Evolutionary conservation across 2,113 vertebrate genomes (phyloP).

Genomic region (Elgaria multicarinata): DNA sequence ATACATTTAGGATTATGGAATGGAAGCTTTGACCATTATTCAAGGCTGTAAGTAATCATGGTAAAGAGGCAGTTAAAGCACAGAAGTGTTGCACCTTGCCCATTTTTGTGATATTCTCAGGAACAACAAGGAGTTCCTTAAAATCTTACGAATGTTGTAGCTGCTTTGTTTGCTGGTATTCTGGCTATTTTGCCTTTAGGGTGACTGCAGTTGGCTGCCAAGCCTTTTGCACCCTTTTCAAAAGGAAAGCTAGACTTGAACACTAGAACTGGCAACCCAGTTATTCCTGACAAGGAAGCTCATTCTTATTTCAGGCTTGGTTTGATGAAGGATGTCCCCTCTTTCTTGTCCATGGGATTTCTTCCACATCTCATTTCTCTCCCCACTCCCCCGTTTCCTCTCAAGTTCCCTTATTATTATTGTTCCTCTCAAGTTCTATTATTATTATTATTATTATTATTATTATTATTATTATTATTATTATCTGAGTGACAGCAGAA

Average conservation of each 20-base stretch:
- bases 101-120: neutral
- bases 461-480: too few species aligned
- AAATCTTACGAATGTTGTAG: neutral
- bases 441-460: too few species aligned
- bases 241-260: neutral
- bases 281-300: neutral
- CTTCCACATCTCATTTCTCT: fast-evolving
- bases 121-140: neutral
- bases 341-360: fast-evolving
- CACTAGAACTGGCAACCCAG: neutral
- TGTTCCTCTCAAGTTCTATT: too few species aligned
- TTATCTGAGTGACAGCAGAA: neutral
- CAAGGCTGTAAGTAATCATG: neutral
- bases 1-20: too few species aligned
- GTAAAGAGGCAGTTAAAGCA: neutral
- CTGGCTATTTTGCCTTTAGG: neutral
- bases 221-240: neutral
- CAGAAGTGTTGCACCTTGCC: neutral
- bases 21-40: neutral
- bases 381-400: fast-evolving
- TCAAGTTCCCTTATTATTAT: fast-evolving
- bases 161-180: neutral
- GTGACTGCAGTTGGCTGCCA: neutral
- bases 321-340: neutral
- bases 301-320: fast-evolving